phyloP scores from a whole-genome alignment of 2,113 vertebrate species.

The Solea solea region DNA sequence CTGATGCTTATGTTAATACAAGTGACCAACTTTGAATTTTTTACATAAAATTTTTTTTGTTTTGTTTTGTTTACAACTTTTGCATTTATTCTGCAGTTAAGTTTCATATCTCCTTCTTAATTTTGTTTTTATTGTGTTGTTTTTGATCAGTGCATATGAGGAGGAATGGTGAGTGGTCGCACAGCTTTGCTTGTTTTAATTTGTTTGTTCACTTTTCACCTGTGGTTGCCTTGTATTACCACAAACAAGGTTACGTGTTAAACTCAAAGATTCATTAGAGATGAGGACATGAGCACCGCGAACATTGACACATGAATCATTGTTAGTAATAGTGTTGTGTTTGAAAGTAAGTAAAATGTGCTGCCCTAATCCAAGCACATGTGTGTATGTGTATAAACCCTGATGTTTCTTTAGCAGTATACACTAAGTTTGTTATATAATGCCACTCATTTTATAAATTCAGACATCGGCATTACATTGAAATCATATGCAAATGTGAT shows the following conservation, averaged over 20 bases:
- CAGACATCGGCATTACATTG: background rate
- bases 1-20: constrained; percentile 7
- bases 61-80: constrained; percentile 32
- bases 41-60: background rate
- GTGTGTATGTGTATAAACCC: background rate
- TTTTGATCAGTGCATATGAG: constrained; percentile 91
- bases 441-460: constrained; percentile 33
- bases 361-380: background rate
- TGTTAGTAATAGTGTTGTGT: constrained; percentile 22
- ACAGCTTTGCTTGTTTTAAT: constrained; percentile 48
- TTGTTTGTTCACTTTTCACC: constrained; percentile 38
- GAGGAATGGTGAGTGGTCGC: constrained; percentile 96
- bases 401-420: background rate
- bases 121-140: constrained; percentile 78
- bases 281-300: background rate
- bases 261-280: background rate
- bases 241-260: background rate
- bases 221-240: constrained; percentile 5
- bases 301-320: constrained; percentile 1
- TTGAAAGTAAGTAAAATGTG: constrained; percentile 4
- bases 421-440: constrained; percentile 2
- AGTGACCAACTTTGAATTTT: constrained; percentile 10
- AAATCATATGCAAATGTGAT: background rate
- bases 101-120: constrained; percentile 71
- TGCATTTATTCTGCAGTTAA: constrained; percentile 62